Base-by-base conservation (phyloP, 2,888 invertebrate genomes). In the Volucella zonaria region DNA sequence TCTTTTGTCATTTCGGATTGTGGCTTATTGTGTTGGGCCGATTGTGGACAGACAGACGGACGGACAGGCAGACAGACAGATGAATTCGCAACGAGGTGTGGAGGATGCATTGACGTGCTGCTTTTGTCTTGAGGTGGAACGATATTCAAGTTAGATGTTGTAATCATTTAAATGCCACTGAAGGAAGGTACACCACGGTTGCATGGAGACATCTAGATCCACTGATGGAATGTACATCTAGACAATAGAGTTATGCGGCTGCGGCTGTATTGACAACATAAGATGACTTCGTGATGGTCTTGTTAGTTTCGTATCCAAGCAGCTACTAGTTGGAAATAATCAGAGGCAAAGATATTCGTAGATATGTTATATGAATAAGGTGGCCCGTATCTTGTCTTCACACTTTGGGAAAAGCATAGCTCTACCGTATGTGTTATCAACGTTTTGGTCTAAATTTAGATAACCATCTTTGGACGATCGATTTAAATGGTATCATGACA, bases 81-180 rank as follows among this genome's bases (percentile, higher is more conserved):
- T 31, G 31, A 31, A 31, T 31, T 31, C 6, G 15, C 38, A 14
- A 18, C 11, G 56, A 14, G 59, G 38, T 49, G 66, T 43, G 31
- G 56, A 58, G 40, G 43, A 66, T 68, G 74, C 42, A 43, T 62
- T 31, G 73, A 18, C 18, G 67, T 68, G 71, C 61, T 81, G 31
- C 71, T 70, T 75, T 71, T 85, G 85, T 85, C 76, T 71, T 2
- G 76, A 56, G 67, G 61, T 77, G 76, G 58, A 83, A 64, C 80
- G 59, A 83, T 75, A 80, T 70, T 74, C 15, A 68, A 59, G 76
- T 81, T 76, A 76, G 71, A 73, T 85, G 71, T 85, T 85, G 85
- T 68, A 85, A 85, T 80, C 71, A 58, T 73, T 85, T 81, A 85
- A 85, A 85, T 85, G 85, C 81, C 85, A 85, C 66, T 59, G 0